These are phyloP conservation scores for Heliconius charithonia DNA, from an alignment of 2,888 invertebrate genomes.

Conservation along the genomic window DNA sequence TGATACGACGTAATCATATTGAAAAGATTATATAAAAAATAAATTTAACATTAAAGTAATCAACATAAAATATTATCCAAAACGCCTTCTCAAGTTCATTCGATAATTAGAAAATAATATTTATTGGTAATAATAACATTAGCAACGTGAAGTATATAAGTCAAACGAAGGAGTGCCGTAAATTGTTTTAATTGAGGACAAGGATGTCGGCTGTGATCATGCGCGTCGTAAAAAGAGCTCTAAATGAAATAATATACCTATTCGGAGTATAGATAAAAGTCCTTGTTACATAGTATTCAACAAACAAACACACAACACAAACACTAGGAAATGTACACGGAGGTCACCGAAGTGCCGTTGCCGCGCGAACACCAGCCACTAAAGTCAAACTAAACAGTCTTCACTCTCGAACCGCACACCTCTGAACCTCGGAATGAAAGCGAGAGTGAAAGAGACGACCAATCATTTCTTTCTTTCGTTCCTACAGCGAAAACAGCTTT, in stretches of 20 bases:
- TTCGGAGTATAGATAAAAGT: constrained; percentile 22
- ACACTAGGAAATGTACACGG: constrained; percentile 71
- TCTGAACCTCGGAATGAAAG: constrained; percentile 71
- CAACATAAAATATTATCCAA: neutral
- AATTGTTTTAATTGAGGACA: constrained; percentile 80
- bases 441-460: constrained; percentile 75
- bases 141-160: constrained; percentile 61
- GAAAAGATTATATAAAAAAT: neutral
- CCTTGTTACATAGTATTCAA: constrained; percentile 40
- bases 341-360: constrained; percentile 77
- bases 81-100: constrained; percentile 1
- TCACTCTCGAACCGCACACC: constrained; percentile 63
- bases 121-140: constrained; percentile 29
- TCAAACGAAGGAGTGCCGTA: constrained; percentile 69
- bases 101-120: constrained; percentile 14
- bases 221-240: constrained; percentile 48
- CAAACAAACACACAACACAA: constrained; percentile 65
- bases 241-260: constrained; percentile 47
- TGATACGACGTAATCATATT: neutral
- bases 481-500: constrained; percentile 65
- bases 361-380: constrained; percentile 73
- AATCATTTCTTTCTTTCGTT: constrained; percentile 75
- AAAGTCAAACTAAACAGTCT: constrained; percentile 46
- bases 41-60: neutral
- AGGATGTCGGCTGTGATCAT: constrained; percentile 70